Evolutionary conservation across 2,888 invertebrate species (phyloP).

Genomic region (Caenorhabditis japonica): DNA sequence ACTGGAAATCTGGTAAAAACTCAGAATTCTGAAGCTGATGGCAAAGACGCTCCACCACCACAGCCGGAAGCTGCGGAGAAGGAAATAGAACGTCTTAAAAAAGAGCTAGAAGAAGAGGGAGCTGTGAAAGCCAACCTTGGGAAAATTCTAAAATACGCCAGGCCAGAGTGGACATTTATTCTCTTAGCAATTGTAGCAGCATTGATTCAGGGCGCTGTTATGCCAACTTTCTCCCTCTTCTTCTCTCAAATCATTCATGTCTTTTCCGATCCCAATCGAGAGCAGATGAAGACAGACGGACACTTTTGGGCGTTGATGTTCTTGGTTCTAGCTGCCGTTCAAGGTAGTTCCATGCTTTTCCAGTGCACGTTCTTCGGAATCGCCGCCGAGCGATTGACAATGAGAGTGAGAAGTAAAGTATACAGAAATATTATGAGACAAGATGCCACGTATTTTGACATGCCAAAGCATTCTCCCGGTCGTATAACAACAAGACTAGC

Average conservation of each 20-base stretch:
- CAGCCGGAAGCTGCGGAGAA: constrained; percentile 43
- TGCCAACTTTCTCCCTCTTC: constrained; percentile 80
- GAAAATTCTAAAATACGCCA: constrained; percentile 77
- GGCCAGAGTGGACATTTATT: constrained; percentile 78
- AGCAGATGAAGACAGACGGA: constrained; percentile 77
- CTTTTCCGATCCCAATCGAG: constrained; percentile 69
- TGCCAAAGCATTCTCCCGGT: constrained; percentile 77
- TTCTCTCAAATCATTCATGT: constrained; percentile 70
- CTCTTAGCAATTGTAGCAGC: constrained; percentile 77
- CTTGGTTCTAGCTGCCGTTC: constrained; percentile 77
- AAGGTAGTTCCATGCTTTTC: constrained; percentile 67
- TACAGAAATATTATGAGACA: constrained; percentile 79
- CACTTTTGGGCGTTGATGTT: constrained; percentile 79
- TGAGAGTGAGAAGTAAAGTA: constrained; percentile 77
- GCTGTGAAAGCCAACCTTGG: constrained; percentile 65
- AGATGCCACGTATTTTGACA: constrained; percentile 79
- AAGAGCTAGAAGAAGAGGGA: constrained; percentile 68
- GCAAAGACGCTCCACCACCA: constrained; percentile 8
- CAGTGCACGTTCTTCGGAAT: constrained; percentile 77
- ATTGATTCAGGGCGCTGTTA: constrained; percentile 73
- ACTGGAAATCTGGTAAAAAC: constrained; percentile 29
- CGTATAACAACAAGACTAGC: constrained; percentile 78
- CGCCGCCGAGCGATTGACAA: constrained; percentile 78
- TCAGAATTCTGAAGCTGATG: constrained; percentile 25
- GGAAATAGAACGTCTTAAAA: constrained; percentile 57